Evolutionary conservation across 2,888 invertebrate species (phyloP), one percentile per base, ranked within the genome.

Genomic region (Yponomeuta evonymella): DNA sequence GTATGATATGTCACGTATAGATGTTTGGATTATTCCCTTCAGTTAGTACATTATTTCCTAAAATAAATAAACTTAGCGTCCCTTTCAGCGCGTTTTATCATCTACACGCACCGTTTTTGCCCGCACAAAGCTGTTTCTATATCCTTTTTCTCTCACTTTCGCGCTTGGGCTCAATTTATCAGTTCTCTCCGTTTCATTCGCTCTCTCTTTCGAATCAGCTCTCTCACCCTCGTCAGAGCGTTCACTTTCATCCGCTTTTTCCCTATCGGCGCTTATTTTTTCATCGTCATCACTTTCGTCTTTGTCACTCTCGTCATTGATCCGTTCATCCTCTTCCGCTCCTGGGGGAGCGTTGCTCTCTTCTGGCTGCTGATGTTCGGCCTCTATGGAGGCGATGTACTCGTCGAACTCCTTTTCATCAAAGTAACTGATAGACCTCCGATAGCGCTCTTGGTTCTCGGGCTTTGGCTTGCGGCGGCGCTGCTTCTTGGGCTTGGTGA

Each of bases 401-500:
- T 79, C 78, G 9, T 80, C 78, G n/a, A 80, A 82, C 69, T 85
- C 76, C 51, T 72, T 72, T 43, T 43, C 43, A 12, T 58, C 51
- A 8, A 58, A 58, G 15, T 58, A 12, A 3, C 15, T 15, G 51
- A 15, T 12, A 15, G 51, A 15, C 51, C 15, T 15, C 4, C 15
- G 15, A 12, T 12, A 58, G 51, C 51, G 51, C 15, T 58, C 51
- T 12, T 58, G 84, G 51, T 58, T 15, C 15, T 58, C 51, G 51
- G 15, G 12, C 51, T 1, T 84, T 75, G 30, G 73, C 65, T 81
- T 79, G 1, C 80, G 84, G 30, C 77, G 78, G 23, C 80, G 85
- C 1, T 90, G 78, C 75, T 92, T 92, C 69, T 84, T 88, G 12
- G 93, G 93, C 6, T 84, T 85, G 73, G 88, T 90, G 73, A 88